These are phyloP conservation scores for Leptopilina syphax DNA, from an alignment of 2,888 invertebrate species.

Conservation along the genomic window DNA sequence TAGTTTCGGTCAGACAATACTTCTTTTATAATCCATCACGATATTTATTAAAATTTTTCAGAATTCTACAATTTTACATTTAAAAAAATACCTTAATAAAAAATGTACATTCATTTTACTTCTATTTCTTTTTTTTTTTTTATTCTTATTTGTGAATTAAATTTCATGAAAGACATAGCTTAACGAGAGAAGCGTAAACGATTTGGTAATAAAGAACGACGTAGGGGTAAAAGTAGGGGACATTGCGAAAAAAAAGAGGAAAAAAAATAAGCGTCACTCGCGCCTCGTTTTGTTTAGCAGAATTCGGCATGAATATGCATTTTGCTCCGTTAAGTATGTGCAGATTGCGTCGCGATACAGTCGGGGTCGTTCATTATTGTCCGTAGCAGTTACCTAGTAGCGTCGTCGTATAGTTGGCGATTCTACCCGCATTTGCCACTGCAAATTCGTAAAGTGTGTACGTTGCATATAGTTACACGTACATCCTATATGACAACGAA, in stretches of 20 bases:
- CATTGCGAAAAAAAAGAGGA: conserved; percentile 32
- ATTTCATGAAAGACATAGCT: conserved; percentile 41
- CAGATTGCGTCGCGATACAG: conserved; percentile 76
- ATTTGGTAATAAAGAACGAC: conserved; percentile 54
- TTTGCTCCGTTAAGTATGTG: conserved; percentile 75
- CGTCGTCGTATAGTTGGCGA: conserved; percentile 56
- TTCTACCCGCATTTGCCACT: conserved; percentile 61
- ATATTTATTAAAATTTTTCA: too few relatives aligned
- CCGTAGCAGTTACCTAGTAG: conserved; percentile 67
- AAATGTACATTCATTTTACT: background rate
- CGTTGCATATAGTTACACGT: conserved; percentile 32
- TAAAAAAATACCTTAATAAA: background rate
- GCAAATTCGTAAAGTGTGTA: conserved; percentile 61
- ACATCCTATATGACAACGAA: conserved; percentile 61
- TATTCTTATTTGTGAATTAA: conserved; percentile 47
- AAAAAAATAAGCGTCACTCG: conserved; percentile 62
- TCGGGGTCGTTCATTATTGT: conserved; percentile 75
- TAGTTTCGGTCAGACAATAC: too few relatives aligned
- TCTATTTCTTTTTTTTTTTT: conserved; percentile 17
- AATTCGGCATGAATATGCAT: conserved; percentile 75
- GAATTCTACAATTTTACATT: too few relatives aligned
- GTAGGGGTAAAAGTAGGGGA: conserved; percentile 23
- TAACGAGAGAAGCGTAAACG: conserved; percentile 56
- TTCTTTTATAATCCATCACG: too few relatives aligned
- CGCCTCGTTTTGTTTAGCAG: conserved; percentile 62